Conservation (phyloP, 2,797 vertebrate species). For the Falco columbarius region DNA sequence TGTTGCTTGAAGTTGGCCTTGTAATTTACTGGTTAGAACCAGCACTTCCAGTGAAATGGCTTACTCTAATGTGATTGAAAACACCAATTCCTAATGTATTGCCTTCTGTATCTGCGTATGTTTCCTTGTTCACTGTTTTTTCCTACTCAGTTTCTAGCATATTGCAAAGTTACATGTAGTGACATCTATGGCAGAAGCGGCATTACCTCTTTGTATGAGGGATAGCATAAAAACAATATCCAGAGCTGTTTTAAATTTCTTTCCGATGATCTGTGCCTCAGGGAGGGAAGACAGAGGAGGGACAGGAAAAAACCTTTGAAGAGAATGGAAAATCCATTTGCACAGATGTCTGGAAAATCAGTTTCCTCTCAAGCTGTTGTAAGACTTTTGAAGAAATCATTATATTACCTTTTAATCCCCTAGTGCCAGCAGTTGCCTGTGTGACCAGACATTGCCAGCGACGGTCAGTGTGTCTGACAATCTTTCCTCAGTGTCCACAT, state of each 20-base stretch:
- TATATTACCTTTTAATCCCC: slow-evolving; percentile 35
- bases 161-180: neutral
- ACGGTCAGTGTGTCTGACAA: neutral
- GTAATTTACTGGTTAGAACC: neutral
- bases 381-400: slow-evolving; percentile 46
- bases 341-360: slow-evolving; percentile 55
- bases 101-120: neutral
- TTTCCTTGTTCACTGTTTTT: neutral
- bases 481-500: neutral
- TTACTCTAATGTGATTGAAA: neutral
- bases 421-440: slow-evolving; percentile 6
- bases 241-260: neutral
- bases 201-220: neutral
- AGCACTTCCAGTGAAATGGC: neutral
- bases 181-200: neutral
- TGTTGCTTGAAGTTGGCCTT: neutral
- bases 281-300: neutral
- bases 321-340: slow-evolving; percentile 50
- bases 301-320: slow-evolving; percentile 8
- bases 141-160: neutral
- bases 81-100: neutral
- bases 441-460: neutral
- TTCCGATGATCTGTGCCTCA: neutral
- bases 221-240: neutral
- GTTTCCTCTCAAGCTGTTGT: slow-evolving; percentile 7